Base-by-base conservation (phyloP, 2,797 vertebrate species). In the Acanthis flammea region DNA sequence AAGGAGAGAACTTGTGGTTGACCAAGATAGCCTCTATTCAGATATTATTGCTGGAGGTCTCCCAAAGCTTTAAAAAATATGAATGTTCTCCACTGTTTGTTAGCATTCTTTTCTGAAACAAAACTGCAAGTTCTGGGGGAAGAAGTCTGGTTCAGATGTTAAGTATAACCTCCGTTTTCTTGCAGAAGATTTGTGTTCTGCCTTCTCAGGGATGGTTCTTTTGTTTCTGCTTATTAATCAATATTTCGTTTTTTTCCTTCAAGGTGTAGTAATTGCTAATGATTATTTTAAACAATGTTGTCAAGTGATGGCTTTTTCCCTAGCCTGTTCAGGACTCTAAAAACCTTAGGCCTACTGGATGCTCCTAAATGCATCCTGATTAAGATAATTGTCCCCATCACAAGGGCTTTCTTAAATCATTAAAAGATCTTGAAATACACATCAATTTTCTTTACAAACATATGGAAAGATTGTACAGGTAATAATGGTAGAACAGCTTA, bases 81-180 rank as follows among this genome's bases (percentile, higher is more conserved):
- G 15, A 45, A 4, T 19, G 5, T 54, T 88, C 2, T 63, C 4
- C 27, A 23, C 8, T 31, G 9, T 50, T 77, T 27, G 10, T 61
- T 42, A 81, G 8, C 7, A 6, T 60, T 84, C 3, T 81, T 65
- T 73, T 57, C 23, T 72, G 58, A 85, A 68, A 35, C 12, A 70
- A 54, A 71, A 21, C 3, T 9, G 1, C 7, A 66, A 16, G 4
- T 13, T 62, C 70, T 27, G 0, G 0, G 3, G 14, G 5, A 1
- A 14, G 39, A 44, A 50, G 30, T 81, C n/a, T 66, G 8, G 13
- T 51, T 72, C 44, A 57, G 13, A 48, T 61, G 16, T 27, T 72
- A 58, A 62, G 17, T 68, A 25, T 67, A 44, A 47, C 22, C 23
- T 71, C 6, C 4, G 4, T 33, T 85, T n/a, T 37, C 21, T 86